These are phyloP conservation scores for Diadumene lineata DNA, from an alignment of 92 coral and sea anemone species.

Conservation along the genomic window DNA sequence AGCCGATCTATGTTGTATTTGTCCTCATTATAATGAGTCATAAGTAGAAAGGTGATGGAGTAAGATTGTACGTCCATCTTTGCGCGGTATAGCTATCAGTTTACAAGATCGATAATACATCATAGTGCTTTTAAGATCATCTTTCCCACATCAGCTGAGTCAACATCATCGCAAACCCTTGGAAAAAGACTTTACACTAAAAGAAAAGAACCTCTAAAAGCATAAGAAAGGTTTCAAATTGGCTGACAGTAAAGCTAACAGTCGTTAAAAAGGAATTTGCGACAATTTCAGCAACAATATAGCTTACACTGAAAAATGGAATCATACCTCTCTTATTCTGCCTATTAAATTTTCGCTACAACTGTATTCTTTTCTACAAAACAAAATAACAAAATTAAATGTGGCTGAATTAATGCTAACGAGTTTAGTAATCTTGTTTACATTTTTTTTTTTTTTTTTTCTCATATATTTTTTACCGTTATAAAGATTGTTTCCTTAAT, in stretches of 20 bases:
- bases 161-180: conserved; percentile 10
- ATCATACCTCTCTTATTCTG: no score
- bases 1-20: neutral
- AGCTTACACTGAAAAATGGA: no score
- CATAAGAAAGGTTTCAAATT: conserved; percentile 10
- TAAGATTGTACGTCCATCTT: conserved; percentile 2
- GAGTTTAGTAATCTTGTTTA: no score
- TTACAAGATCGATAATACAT: neutral
- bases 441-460: no score
- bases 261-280: neutral
- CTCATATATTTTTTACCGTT: no score
- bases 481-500: no score
- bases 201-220: neutral
- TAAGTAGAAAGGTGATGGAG: neutral
- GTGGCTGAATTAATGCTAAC: no score
- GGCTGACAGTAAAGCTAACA: conserved; percentile 3
- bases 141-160: conserved; percentile 28
- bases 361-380: no score
- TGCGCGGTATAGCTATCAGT: conserved; percentile 1
- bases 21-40: neutral
- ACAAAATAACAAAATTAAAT: no score
- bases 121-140: conserved; percentile 11
- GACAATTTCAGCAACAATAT: neutral
- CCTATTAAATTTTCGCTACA: no score
- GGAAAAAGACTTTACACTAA: neutral